A percentile compares a stretch with the other conserved stretches of the same genome.
Evolutionary conservation across 2,888 invertebrate species (phyloP).

Genomic region (Campoplex capitator): DNA sequence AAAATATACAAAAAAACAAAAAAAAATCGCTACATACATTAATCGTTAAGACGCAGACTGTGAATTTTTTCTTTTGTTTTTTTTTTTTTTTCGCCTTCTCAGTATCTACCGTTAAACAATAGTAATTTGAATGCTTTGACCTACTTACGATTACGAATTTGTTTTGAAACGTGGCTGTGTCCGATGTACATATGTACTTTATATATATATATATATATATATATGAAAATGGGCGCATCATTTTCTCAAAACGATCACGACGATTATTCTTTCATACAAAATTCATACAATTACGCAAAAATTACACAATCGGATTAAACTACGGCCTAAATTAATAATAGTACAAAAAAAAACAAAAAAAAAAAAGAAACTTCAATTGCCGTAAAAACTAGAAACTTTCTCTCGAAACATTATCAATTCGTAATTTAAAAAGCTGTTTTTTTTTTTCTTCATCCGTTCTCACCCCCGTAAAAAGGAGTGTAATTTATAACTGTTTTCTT

Average conservation of each 20-base stretch:
- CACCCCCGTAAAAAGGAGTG: neutral
- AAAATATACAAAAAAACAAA: slow-evolving; percentile 69
- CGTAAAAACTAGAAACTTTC: slow-evolving; percentile 76
- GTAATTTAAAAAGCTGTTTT: slow-evolving; percentile 42
- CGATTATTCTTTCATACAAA: slow-evolving; percentile 67
- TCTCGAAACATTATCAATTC: slow-evolving; percentile 5
- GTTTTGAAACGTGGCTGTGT: slow-evolving; percentile 72
- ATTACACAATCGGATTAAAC: slow-evolving; percentile 76
- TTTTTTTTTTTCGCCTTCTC: neutral
- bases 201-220: slow-evolving; percentile 58
- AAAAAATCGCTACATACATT: slow-evolving; percentile 72
- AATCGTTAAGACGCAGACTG: slow-evolving; percentile 67
- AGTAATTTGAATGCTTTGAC: slow-evolving; percentile 72
- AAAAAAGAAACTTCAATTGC: slow-evolving; percentile 74
- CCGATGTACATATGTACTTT: slow-evolving; percentile 70
- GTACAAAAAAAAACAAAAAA: slow-evolving; percentile 65
- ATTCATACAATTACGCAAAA: slow-evolving; percentile 77
- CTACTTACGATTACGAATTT: slow-evolving; percentile 75
- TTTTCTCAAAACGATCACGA: slow-evolving; percentile 67
- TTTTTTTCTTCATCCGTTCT: slow-evolving; percentile 30
- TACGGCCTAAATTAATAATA: slow-evolving; percentile 56
- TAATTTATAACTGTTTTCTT: slow-evolving; percentile 29
- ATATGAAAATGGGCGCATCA: slow-evolving; percentile 78
- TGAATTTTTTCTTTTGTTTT: neutral
- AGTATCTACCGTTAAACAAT: slow-evolving; percentile 64